Conservation (phyloP, 1,140 invertebrate genomes). For the Monochamus saltuarius region DNA sequence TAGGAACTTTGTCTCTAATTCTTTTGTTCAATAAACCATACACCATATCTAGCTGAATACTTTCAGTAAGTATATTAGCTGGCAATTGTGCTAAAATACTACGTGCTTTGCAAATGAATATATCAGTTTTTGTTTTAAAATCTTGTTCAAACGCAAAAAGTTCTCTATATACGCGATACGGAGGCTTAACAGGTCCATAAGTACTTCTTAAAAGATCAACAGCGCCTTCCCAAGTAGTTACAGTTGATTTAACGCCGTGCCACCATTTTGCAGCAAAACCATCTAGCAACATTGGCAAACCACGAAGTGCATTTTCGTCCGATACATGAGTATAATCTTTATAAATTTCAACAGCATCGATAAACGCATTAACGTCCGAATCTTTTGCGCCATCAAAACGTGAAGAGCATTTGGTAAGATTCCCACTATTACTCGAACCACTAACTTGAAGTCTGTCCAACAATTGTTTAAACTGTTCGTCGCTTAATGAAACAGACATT, state of each 20-base stretch:
- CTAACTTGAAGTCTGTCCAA: too few species aligned
- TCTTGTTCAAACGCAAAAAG: background rate
- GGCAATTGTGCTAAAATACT: background rate
- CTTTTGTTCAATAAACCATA: conserved; percentile 6
- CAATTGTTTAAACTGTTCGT: too few species aligned
- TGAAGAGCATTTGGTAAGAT: too few species aligned
- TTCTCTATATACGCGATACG: conserved; percentile 1
- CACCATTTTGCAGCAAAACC: conserved; percentile 19
- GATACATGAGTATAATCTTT: conserved; percentile 13
- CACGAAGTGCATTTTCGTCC: conserved; percentile 8
- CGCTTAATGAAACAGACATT: too few species aligned
- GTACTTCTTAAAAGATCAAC: background rate
- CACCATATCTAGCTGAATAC: background rate
- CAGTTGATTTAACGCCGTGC: conserved; percentile 15
- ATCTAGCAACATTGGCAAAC: conserved; percentile 7
- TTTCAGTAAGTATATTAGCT: background rate
- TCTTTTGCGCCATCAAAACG: conserved; percentile 2
- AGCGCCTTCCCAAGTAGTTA: conserved; percentile 11
- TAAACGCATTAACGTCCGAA: conserved; percentile 8
- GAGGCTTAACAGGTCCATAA: background rate
- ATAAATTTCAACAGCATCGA: conserved; percentile 13
- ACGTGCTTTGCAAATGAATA: background rate
- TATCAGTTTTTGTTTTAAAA: background rate
- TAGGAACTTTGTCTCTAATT: conserved; percentile 12
- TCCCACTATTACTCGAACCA: too few species aligned